A percentile compares a stretch with the other conserved stretches of the same genome.
Evolutionary conservation across 2,888 invertebrate species (phyloP).

Genomic region (Muschampia plurimacula): DNA sequence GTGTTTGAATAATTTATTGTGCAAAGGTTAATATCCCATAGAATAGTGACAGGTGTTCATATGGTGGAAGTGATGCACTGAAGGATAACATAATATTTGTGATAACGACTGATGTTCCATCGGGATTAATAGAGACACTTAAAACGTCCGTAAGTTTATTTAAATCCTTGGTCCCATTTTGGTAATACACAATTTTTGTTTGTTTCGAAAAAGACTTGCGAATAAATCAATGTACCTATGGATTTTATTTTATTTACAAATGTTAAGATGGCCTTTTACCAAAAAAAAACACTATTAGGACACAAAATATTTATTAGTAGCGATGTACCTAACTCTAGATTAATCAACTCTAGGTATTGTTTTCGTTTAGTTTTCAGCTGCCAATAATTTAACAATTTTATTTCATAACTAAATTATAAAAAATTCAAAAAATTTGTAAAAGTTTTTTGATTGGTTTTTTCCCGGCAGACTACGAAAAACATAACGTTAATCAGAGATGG

Average conservation of each 20-base stretch:
- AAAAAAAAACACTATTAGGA: background rate
- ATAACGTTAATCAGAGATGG: constrained; percentile 35
- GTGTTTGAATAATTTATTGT: background rate
- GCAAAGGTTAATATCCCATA: constrained; percentile 1
- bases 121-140: background rate
- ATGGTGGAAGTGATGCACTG: background rate
- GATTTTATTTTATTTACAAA: background rate
- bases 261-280: background rate
- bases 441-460: background rate
- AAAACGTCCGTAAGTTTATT: constrained; percentile 27
- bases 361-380: background rate
- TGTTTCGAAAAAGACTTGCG: too few relatives aligned
- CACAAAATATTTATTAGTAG: too few relatives aligned
- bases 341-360: background rate
- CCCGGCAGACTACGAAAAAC: constrained; percentile 21
- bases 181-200: too few relatives aligned
- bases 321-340: too few relatives aligned
- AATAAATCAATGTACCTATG: background rate
- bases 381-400: too few relatives aligned
- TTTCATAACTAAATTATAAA: background rate
- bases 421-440: background rate
- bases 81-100: background rate
- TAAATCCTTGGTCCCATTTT: background rate
- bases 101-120: background rate
- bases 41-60: background rate